Evolutionary conservation across 2,888 invertebrate species (phyloP).

Genomic region (Drosophila conformis): DNA sequence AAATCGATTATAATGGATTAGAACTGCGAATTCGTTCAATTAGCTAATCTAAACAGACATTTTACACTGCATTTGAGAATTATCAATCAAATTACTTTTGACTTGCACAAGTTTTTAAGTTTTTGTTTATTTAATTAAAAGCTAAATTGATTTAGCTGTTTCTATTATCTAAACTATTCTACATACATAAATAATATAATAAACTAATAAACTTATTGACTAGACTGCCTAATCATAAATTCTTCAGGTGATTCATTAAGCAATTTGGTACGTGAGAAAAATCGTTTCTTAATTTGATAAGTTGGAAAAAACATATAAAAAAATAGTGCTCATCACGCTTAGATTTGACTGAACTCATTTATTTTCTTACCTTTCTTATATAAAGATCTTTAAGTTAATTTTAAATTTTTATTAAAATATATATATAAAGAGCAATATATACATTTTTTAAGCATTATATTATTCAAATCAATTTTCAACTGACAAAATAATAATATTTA

Average conservation of each 20-base stretch:
- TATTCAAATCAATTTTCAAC: background rate
- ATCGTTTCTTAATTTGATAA: background rate
- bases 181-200: background rate
- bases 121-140: no score
- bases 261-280: background rate
- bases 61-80: background rate
- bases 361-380: background rate
- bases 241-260: background rate
- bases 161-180: background rate
- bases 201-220: background rate
- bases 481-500: background rate
- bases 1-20: background rate
- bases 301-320: background rate
- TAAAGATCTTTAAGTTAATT: background rate
- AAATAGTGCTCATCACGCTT: background rate
- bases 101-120: background rate
- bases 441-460: background rate
- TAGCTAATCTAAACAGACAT: conserved; percentile 5
- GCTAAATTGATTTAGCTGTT: background rate
- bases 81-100: background rate
- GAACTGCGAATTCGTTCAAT: background rate
- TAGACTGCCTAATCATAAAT: background rate
- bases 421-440: no score
- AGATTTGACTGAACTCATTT: background rate
- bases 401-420: background rate